Percentiles rank a stretch among this genome's conserved stretches.
Conservation (phyloP, 2,113 vertebrate species). For the Nerophis ophidion region DNA sequence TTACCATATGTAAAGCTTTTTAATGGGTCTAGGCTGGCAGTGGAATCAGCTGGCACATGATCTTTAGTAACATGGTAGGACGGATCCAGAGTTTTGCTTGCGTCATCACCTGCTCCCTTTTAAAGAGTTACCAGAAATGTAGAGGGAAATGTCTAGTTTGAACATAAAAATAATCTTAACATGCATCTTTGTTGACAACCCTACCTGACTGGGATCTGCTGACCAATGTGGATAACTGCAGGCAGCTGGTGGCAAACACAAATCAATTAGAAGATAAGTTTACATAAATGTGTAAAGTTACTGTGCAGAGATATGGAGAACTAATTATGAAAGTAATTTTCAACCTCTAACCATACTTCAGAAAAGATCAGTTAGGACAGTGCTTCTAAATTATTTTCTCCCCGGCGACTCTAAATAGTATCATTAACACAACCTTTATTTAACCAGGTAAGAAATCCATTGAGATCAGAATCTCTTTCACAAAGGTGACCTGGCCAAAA, state of each 20-base stretch:
- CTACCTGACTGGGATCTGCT: conserved; percentile 53
- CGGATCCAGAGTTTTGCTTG: conserved; percentile 30
- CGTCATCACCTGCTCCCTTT: conserved; percentile 52
- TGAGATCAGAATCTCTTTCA: no score
- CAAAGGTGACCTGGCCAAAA: no score
- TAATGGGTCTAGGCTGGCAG: conserved; percentile 21
- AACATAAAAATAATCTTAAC: neutral
- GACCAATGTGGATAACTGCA: conserved; percentile 23
- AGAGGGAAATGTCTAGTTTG: neutral
- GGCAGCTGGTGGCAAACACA: conserved; percentile 33
- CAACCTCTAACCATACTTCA: no score
- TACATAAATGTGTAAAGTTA: neutral
- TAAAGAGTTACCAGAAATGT: neutral
- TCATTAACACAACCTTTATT: no score
- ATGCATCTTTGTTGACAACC: neutral
- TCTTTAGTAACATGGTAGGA: conserved; percentile 27
- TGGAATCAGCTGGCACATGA: conserved; percentile 34
- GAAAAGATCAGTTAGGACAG: no score
- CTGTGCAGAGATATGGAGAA: no score
- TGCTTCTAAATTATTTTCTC: no score
- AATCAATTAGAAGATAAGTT: neutral
- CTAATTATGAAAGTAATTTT: no score
- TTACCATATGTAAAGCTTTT: conserved; percentile 59
- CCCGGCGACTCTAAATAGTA: no score
- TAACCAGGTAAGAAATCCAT: no score